Evolutionary conservation across 2,113 vertebrate species (phyloP).

Genomic region (Cephalopterus ornatus): DNA sequence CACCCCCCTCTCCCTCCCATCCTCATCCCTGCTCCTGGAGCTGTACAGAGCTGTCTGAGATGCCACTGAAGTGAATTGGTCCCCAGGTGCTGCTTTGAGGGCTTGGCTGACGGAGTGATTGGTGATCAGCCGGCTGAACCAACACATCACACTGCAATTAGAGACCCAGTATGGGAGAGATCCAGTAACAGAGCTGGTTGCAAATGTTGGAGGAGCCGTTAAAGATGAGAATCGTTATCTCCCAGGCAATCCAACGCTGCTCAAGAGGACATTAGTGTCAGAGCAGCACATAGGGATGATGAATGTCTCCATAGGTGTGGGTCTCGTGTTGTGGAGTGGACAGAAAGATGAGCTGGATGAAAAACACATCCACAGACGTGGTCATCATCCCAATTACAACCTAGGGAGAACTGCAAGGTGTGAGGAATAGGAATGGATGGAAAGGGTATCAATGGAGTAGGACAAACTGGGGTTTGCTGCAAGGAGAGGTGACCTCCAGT

Average conservation of each 20-base stretch:
- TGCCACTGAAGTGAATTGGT: background rate
- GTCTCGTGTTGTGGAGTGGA: background rate
- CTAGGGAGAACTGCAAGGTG: background rate
- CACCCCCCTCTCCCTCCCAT: fast-evolving
- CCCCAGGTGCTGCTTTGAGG: background rate
- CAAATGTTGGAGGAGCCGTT: background rate
- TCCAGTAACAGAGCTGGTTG: background rate
- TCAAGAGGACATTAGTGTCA: background rate
- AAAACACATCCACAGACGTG: background rate
- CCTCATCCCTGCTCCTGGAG: background rate
- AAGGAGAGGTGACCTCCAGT: fast-evolving
- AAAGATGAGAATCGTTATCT: background rate
- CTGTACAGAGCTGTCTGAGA: background rate
- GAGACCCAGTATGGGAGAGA: background rate
- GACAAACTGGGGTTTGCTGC: background rate
- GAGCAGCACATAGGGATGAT: background rate
- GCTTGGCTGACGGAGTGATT: background rate
- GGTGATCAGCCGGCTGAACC: background rate
- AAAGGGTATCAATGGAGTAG: background rate
- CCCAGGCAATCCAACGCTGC: background rate
- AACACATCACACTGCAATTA: background rate
- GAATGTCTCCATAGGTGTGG: fast-evolving
- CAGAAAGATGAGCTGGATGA: background rate
- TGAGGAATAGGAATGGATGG: background rate
- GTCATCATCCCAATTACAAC: background rate